Percentiles rank a stretch among this genome's conserved stretches.
Evolutionary conservation across 2,888 invertebrate species (phyloP).

Genomic region (Euplexia lucipara): DNA sequence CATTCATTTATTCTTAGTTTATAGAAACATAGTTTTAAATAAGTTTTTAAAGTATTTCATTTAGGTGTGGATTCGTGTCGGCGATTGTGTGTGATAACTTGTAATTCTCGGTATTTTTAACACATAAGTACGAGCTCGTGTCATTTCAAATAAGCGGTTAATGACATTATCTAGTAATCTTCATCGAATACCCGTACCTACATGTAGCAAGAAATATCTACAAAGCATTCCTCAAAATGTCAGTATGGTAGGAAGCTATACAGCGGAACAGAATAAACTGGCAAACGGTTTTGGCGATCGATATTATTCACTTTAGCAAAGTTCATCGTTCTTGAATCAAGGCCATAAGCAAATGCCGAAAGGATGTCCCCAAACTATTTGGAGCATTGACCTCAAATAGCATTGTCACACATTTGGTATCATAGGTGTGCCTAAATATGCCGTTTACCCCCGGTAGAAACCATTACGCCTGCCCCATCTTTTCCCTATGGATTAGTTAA

Average conservation of each 20-base stretch:
- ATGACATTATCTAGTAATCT: background rate
- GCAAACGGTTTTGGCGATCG: slow-evolving; percentile 47
- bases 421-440: slow-evolving; percentile 30
- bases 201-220: slow-evolving; percentile 3
- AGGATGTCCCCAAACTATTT: slow-evolving; percentile 57
- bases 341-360: slow-evolving; percentile 53
- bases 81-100: slow-evolving; percentile 14
- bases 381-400: slow-evolving; percentile 50
- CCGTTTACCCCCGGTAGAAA: slow-evolving; percentile 21
- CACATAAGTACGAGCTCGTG: too few species aligned
- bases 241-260: slow-evolving; percentile 29
- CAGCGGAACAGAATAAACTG: slow-evolving; percentile 18
- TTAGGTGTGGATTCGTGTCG: too few species aligned
- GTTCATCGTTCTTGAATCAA: slow-evolving; percentile 64
- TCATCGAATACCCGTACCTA: background rate
- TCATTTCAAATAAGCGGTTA: background rate
- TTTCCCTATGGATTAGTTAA: slow-evolving; percentile 20
- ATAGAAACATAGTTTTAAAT: slow-evolving; percentile 21
- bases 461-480: slow-evolving; percentile 25
- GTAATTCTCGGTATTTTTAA: background rate
- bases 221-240: slow-evolving; percentile 25
- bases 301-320: slow-evolving; percentile 61
- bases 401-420: slow-evolving; percentile 27
- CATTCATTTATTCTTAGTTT: slow-evolving; percentile 13
- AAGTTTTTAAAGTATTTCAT: too few species aligned